Evolutionary conservation across 2,113 vertebrate genomes (phyloP).

Genomic region (Suricata suricatta): DNA sequence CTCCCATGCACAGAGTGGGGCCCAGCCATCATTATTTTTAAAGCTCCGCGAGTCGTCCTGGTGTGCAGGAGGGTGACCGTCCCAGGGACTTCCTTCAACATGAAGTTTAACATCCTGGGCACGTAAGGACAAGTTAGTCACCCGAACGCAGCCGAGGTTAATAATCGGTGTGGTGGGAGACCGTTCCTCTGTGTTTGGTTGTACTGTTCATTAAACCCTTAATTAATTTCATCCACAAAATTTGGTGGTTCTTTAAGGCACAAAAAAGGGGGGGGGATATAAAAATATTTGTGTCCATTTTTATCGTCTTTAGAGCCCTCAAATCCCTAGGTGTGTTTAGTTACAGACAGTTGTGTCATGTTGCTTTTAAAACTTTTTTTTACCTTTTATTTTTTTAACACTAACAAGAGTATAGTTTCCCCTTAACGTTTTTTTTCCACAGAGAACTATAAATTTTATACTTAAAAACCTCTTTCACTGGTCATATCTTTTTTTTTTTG

Average conservation of each 20-base stretch:
- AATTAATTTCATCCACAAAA: neutral
- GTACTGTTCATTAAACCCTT: neutral
- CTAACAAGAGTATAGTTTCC: neutral
- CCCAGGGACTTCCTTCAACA: neutral
- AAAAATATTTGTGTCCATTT: neutral
- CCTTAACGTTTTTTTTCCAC: neutral
- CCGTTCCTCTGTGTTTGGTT: neutral
- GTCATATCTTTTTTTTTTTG: neutral
- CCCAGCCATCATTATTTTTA: neutral
- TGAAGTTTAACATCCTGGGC: neutral
- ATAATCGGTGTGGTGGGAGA: neutral
- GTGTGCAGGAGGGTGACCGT: neutral
- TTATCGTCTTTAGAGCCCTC: neutral
- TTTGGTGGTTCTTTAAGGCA: neutral
- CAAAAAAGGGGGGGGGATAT: neutral
- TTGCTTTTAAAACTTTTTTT: neutral
- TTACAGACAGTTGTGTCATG: neutral
- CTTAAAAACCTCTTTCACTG: neutral
- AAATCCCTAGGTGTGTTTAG: neutral
- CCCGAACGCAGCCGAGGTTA: neutral
- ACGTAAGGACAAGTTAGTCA: neutral
- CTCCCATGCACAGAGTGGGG: neutral
- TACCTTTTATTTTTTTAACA: neutral
- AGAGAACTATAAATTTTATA: neutral
- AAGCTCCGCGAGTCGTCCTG: neutral